Percentiles rank a stretch among this genome's conserved stretches.
Evolutionary conservation across 2,797 vertebrate genomes (phyloP).

Genomic region (Enteromius thamalakanensis): DNA sequence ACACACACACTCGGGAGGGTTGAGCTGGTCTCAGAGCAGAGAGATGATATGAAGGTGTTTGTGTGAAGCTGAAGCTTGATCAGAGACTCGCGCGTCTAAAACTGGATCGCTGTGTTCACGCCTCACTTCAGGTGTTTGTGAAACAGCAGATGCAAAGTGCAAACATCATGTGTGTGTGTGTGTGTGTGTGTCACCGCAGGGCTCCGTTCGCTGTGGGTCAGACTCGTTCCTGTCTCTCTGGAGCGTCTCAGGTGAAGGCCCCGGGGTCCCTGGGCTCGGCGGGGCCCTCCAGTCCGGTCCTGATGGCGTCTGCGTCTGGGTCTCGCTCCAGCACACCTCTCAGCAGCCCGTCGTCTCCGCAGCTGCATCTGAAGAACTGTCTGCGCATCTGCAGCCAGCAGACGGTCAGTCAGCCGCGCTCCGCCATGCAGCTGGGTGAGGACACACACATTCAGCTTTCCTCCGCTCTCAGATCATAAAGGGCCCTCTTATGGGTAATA

Average conservation of each 20-base stretch:
- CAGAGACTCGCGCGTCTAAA: not conserved
- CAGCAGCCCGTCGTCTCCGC: constrained; percentile 69
- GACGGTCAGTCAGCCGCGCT: constrained; percentile 78
- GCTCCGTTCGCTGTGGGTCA: constrained; percentile 85
- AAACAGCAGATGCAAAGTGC: constrained; percentile 5
- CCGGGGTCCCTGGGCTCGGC: constrained; percentile 75
- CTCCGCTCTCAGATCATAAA: too few relatives aligned
- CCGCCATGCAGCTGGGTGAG: constrained; percentile 87
- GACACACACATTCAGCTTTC: not conserved
- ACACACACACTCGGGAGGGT: constrained; percentile 16
- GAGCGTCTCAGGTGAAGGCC: constrained; percentile 73
- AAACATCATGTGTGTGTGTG: not conserved
- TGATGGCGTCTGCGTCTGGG: constrained; percentile 75
- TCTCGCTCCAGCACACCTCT: constrained; percentile 83
- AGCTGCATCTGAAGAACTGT: constrained; percentile 84
- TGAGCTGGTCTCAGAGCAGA: constrained; percentile 57
- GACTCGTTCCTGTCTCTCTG: constrained; percentile 80
- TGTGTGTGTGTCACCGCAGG: constrained; percentile 70
- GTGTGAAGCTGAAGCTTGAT: too few relatives aligned
- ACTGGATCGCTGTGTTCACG: not conserved
- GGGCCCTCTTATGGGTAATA: too few relatives aligned
- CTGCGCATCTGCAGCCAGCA: constrained; percentile 84
- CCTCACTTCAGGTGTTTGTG: not conserved
- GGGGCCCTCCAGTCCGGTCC: constrained; percentile 76
- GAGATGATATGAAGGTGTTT: constrained; percentile 58